Base-by-base conservation (phyloP, 1,140 invertebrate genomes). In the Thereuonema tuberculata region DNA sequence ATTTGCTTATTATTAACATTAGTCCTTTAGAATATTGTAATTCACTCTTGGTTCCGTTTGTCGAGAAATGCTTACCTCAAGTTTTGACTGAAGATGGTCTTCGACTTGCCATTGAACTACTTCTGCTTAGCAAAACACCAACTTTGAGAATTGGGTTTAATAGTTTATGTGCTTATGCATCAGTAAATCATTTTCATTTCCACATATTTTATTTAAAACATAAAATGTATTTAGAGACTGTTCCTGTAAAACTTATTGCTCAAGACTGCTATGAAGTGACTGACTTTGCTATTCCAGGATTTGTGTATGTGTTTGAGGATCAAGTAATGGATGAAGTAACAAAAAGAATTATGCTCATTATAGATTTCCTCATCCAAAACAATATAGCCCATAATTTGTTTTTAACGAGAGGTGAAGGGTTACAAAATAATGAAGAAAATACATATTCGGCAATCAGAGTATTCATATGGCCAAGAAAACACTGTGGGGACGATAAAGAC, bases 181-280 rank as follows among this genome's bases (percentile, higher is more conserved):
- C 86, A 27, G 84, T 90, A 0, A 89, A 89, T 73, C 86, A 89
- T 74, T 76, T 84, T 31, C 86, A 90, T 68, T 83, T 81, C 68
- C 87, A 89, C 73, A 67, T 83, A 1, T 85, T 85, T 68, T 82
- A 87, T 66, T 72, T 87, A 43, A 74, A 80, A 28, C 68, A 79
- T 43, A 71, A 73, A 52, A 76, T 88, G 63, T 75, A 78, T 56
- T 72, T 86, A 9, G 85, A 88, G 75, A 73, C 67, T 65, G 76
- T 77, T 67, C 61, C 62, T 50, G 65, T 81, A 63, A 62, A 69
- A 56, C 67, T 75, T 58, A 63, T 83, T 23, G 68, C 67, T 61
- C 78, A 77, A 1, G 72, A 71, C 5, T 68, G 83, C 46, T 75
- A 77, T 62, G 66, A 66, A 23, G 62, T 82, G 1, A 62, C 68